Base-by-base conservation (phyloP, 2,888 invertebrate species). In the Pyrocoelia pectoralis region DNA sequence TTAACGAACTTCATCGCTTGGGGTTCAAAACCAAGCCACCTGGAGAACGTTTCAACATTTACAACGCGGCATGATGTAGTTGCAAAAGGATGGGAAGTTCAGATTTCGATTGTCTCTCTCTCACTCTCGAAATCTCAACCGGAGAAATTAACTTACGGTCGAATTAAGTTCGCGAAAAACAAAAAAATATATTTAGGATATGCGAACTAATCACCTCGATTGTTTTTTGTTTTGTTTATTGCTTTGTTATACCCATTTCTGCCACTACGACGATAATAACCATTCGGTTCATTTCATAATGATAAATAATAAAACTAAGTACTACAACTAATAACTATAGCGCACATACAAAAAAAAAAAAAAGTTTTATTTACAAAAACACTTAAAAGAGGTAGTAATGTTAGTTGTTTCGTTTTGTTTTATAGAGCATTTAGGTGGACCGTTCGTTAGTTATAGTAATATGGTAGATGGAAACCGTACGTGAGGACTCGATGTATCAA, bases 181-280 rank as follows among this genome's bases (percentile, higher is more conserved):
- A 56, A 61, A 67, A 71, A 73, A 74, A 68, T 74, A 75, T 72
- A 74, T 73, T 75, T 73, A 76, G 75, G 74, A 77, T 72, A 71
- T 75, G 74, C 72, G 69, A 72, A 72, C 73, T 73, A 75, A 74
- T 71, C 75, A 76, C 74, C 70, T 68, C 59, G 56, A 64, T 53
- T 13, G 41, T 41, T 41, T 15, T 10, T 10, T 46, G 13, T 40
- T 4, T 75, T 24, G 24, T 70, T 79, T 80, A 80, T 80, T 80
- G 80, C 80, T 80, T 77, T 76, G 74, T 77, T 73, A 79, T 12
- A 13, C 79, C 78, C 77, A 76, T 75, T 73, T 76, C 76, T 76
- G 72, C 70, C 71, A 66, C 6, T 24, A n/a, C n/a, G n/a, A n/a
- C n/a, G n/a, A n/a, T n/a, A n/a, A n/a, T n/a, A n/a, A n/a, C 29